Evolutionary conservation across 2,888 invertebrate genomes (phyloP).

Genomic region (Coleophora deauratella): DNA sequence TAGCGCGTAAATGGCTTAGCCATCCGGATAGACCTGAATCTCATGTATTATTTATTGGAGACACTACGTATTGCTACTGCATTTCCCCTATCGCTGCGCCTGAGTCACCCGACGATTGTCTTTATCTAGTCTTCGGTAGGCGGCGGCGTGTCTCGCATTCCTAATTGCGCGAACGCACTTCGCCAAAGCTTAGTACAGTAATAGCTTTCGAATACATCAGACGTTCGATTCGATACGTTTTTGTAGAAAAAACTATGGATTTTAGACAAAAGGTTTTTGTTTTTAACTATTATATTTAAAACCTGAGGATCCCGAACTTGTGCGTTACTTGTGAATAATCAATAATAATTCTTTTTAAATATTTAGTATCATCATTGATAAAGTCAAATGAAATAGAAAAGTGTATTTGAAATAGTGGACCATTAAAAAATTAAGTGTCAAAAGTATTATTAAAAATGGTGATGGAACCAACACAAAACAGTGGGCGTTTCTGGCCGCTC

Average conservation of each 20-base stretch:
- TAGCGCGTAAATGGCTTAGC: too few relatives aligned
- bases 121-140: neutral
- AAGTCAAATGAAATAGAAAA: neutral
- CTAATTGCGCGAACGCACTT: conserved; percentile 4
- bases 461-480: conserved; percentile 59
- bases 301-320: conserved; percentile 16
- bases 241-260: neutral
- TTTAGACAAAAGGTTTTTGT: neutral
- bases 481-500: conserved; percentile 61
- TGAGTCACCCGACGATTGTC: neutral
- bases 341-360: too few relatives aligned
- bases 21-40: too few relatives aligned
- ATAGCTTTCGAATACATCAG: conserved; percentile 23
- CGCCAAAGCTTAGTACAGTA: conserved; percentile 5
- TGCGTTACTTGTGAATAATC: neutral
- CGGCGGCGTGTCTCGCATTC: conserved; percentile 1
- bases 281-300: neutral
- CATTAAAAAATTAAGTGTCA: conserved; percentile 19
- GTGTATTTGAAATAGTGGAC: neutral
- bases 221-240: conserved; percentile 22
- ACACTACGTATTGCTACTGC: neutral
- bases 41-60: too few relatives aligned
- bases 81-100: neutral
- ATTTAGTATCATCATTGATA: conserved; percentile 1
- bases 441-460: conserved; percentile 45